Evolutionary conservation across 1,140 invertebrate genomes (phyloP).

Genomic region (Trachymyrmex septentrionalis): DNA sequence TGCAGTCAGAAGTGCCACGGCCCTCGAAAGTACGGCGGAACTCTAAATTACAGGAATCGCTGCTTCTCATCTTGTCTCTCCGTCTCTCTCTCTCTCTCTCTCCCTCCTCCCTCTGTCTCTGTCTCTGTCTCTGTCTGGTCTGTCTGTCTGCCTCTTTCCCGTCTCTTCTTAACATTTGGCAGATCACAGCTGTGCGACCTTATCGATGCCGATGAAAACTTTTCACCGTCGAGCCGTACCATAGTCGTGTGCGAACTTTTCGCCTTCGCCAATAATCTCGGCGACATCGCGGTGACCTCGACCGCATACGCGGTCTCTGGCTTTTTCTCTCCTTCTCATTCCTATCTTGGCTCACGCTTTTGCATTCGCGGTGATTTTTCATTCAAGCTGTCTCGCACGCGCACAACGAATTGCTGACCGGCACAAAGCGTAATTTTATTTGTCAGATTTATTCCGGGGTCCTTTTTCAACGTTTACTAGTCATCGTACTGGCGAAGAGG

Average conservation of each 20-base stretch:
- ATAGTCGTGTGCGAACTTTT: conserved; percentile 43
- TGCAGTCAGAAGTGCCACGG: conserved; percentile 51
- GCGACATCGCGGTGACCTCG: conserved; percentile 53
- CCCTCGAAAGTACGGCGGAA: conserved; percentile 59
- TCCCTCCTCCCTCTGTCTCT: neutral
- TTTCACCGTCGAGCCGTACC: conserved; percentile 34
- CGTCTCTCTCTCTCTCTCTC: neutral
- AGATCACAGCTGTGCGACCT: conserved; percentile 53
- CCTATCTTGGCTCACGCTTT: conserved; percentile 36
- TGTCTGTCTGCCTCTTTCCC: neutral
- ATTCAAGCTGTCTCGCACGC: conserved; percentile 37
- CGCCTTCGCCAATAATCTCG: conserved; percentile 56
- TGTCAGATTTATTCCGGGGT: conserved; percentile 50
- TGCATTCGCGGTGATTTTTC: conserved; percentile 46
- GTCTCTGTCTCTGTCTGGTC: neutral
- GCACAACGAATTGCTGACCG: conserved; percentile 24
- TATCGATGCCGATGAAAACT: conserved; percentile 63
- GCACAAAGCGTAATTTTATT: conserved; percentile 50
- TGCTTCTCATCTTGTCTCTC: conserved; percentile 40
- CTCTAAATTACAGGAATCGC: conserved; percentile 61
- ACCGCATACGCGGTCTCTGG: conserved; percentile 29
- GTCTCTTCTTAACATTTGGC: conserved; percentile 7
- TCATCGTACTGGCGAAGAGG: neutral
- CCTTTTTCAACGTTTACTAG: conserved; percentile 42
- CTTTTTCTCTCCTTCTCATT: neutral